Conservation (phyloP, 2,113 vertebrate species). For the Vanacampus margaritifer region DNA sequence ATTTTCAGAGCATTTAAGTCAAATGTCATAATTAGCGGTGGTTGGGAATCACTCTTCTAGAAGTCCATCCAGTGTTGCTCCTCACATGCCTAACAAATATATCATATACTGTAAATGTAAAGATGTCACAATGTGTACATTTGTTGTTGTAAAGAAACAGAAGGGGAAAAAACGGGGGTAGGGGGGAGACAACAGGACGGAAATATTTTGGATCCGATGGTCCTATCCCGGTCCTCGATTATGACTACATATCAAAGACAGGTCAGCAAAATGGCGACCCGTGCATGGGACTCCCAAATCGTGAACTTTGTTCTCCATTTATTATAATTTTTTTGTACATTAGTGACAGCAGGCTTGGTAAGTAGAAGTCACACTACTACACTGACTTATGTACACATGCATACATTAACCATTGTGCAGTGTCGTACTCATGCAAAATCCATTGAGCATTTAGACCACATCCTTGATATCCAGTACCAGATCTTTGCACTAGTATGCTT, state of each 20-base stretch:
- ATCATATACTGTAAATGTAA: slow-evolving; percentile 80
- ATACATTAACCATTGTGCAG: background rate
- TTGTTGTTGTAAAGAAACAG: slow-evolving; percentile 59
- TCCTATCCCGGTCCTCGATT: slow-evolving; percentile 54
- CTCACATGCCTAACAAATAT: slow-evolving; percentile 64
- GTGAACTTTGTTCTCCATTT: background rate
- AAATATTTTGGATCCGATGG: slow-evolving; percentile 48
- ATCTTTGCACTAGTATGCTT: too few species aligned
- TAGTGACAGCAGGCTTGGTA: slow-evolving; percentile 18
- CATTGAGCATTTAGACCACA: background rate
- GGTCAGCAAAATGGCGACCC: slow-evolving; percentile 39
- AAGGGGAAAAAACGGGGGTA: slow-evolving; percentile 27
- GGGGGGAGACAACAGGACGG: slow-evolving; percentile 36
- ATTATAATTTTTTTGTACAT: background rate
- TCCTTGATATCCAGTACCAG: too few species aligned
- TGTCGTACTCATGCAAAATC: background rate
- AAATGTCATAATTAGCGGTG: background rate
- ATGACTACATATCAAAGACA: slow-evolving; percentile 70
- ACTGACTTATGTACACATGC: slow-evolving; percentile 33
- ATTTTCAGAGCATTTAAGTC: background rate
- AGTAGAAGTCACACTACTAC: background rate
- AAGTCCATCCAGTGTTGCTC: slow-evolving; percentile 27
- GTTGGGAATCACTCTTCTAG: background rate
- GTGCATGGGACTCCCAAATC: slow-evolving; percentile 43
- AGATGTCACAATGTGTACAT: slow-evolving; percentile 76